Evolutionary conservation across 2,797 vertebrate genomes (phyloP).

Genomic region (Chaenodraco wilsoni): DNA sequence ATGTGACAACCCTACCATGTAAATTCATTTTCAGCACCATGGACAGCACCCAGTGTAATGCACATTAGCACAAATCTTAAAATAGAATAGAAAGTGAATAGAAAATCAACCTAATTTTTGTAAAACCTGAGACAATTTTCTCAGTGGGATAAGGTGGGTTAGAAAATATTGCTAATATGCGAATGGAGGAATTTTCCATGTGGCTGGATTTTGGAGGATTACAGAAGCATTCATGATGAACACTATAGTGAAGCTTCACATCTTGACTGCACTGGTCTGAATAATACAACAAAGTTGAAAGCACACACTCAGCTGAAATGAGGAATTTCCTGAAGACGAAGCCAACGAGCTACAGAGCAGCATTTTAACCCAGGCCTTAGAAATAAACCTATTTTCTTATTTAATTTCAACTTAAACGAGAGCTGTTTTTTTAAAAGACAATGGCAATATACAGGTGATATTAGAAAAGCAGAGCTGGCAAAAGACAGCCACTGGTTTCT

Average conservation of each 20-base stretch:
- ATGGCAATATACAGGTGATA: conserved; percentile 43
- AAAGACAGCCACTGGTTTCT: conserved; percentile 55
- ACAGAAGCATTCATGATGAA: conserved; percentile 34
- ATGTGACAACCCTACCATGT: not conserved
- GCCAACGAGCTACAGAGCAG: conserved; percentile 18
- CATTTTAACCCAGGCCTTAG: conserved; percentile 43
- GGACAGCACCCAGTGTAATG: conserved; percentile 35
- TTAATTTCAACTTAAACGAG: conserved; percentile 52
- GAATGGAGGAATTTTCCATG: conserved; percentile 28
- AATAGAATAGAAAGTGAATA: not conserved
- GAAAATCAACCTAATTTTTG: conserved; percentile 9
- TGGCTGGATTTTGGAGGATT: conserved; percentile 14
- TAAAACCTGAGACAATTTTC: not conserved
- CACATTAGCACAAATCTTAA: not conserved
- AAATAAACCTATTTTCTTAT: conserved; percentile 28
- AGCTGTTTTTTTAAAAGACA: conserved; percentile 51
- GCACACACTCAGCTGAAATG: conserved; percentile 34
- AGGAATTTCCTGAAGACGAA: conserved; percentile 38
- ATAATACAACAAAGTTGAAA: conserved; percentile 40
- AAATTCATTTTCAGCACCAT: conserved; percentile 43
- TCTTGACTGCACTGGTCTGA: conserved; percentile 14
- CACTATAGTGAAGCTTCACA: conserved; percentile 27
- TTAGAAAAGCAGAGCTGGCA: conserved; percentile 50
- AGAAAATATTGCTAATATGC: conserved; percentile 29
- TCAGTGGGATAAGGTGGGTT: not conserved